Conservation (phyloP, 2,113 vertebrate species). For the Cariama cristata region DNA sequence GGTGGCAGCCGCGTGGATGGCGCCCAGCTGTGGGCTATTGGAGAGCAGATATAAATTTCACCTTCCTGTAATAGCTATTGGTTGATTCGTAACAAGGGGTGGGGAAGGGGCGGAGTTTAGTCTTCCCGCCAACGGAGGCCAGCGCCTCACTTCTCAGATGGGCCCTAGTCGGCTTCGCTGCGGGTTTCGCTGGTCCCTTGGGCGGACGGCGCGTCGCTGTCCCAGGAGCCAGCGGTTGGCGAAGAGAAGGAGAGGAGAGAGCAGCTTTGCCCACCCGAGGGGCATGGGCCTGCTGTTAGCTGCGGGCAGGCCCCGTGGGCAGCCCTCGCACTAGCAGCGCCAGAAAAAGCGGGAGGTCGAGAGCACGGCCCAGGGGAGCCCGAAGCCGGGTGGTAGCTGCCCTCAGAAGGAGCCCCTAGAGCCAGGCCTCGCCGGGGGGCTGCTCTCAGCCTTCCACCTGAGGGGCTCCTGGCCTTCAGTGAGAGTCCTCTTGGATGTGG, state of each 20-base stretch:
- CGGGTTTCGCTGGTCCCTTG: neutral
- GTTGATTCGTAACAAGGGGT: constrained; percentile 15
- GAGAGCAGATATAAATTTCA: rapidly evolving
- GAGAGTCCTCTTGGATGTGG: neutral
- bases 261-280: no score
- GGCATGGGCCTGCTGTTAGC: neutral
- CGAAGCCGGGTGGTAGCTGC: neutral
- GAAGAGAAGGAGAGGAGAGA: neutral
- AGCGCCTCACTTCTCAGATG: rapidly evolving
- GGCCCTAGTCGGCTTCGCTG: rapidly evolving
- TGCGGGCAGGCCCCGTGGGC: neutral
- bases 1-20: rapidly evolving
- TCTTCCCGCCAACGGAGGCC: neutral
- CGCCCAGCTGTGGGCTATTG: rapidly evolving
- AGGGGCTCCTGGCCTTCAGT: neutral
- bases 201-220: neutral
- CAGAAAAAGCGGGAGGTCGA: neutral
- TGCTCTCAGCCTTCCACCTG: neutral
- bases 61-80: rapidly evolving
- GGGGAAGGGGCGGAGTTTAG: neutral
- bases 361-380: neutral
- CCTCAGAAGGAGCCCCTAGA: neutral
- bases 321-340: neutral
- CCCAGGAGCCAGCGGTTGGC: neutral
- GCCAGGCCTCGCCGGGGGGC: rapidly evolving